Evolutionary conservation across 2,888 invertebrate species (phyloP), one percentile per base, ranked within the genome.

Genomic region (Drosophila greeni): DNA sequence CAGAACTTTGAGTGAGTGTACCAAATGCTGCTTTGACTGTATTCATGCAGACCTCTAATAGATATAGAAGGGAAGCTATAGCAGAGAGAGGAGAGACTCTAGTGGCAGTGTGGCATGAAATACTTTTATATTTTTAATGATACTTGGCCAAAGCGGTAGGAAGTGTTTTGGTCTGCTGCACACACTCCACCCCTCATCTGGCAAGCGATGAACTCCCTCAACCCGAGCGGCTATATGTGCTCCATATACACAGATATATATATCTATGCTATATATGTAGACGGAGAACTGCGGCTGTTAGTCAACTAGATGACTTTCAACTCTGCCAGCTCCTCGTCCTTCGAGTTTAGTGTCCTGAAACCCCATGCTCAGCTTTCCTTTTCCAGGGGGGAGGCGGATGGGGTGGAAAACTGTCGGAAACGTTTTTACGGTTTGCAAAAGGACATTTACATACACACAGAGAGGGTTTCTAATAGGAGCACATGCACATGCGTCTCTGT

Each of bases 41-140:
- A n/a, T n/a, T n/a, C n/a, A n/a, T n/a, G n/a, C n/a, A n/a, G n/a
- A n/a, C n/a, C n/a, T n/a, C n/a, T n/a, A n/a, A n/a, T n/a, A n/a
- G n/a, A n/a, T n/a, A 23, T 40, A 37, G 42, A 37, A 26, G 20
- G 3, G 20, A 20, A 20, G 20, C 20, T 20, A 36, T 14, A 26
- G 36, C 18, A 24, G 6, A 11, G 33, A 49, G 36, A n/a, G n/a
- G n/a, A n/a, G 29, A 29, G 37, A 45, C 33, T 64, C 64, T 61
- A 5, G 43, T 18, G 29, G 43, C 43, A 26, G 57, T 57, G 55
- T 34, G 49, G 70, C 70, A 83, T 81, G 68, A 83, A 81, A 81
- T 83, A 81, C 78, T 81, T 83, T 81, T 83, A 82, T 82, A 81
- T 82, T 82, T 82, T 82, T 83, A 82, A 82, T 82, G 81, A 82